These are phyloP conservation scores for Mythimna ferrago DNA, from an alignment of 2,888 invertebrate species.

Conservation along the genomic window DNA sequence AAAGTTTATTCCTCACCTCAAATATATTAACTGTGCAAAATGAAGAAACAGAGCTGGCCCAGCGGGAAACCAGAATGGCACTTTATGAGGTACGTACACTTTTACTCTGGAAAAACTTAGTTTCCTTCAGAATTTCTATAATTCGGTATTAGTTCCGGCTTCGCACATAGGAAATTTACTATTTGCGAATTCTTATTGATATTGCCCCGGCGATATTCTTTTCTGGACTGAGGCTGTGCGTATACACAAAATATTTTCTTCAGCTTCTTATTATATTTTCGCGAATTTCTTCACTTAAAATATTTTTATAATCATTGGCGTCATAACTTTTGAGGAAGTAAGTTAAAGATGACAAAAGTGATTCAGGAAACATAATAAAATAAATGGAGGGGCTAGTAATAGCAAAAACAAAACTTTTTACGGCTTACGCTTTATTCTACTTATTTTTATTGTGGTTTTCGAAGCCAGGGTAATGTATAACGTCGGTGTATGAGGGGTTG, in stretches of 20 bases:
- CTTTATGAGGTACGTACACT: constrained; percentile 71
- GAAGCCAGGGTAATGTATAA: constrained; percentile 20
- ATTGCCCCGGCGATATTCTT: constrained; percentile 49
- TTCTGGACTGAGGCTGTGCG: constrained; percentile 33
- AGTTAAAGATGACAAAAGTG: constrained; percentile 19
- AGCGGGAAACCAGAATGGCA: constrained; percentile 55
- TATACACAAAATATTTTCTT: neutral
- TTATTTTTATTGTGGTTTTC: constrained; percentile 56
- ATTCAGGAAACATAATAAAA: constrained; percentile 41
- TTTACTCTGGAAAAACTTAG: constrained; percentile 13
- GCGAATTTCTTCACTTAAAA: constrained; percentile 22
- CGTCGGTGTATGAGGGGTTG: constrained; percentile 9
- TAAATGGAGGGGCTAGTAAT: constrained; percentile 37
- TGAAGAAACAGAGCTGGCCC: constrained; percentile 68
- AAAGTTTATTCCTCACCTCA: constrained; percentile 77
- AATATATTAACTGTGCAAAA: constrained; percentile 73
- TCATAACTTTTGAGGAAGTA: constrained; percentile 39
- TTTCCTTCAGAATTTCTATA: constrained; percentile 49
- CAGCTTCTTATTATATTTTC: neutral
- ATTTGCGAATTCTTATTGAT: constrained; percentile 60
- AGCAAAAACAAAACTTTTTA: constrained; percentile 55
- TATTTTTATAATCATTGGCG: constrained; percentile 1
- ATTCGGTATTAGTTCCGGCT: constrained; percentile 61
- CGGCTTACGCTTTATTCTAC: constrained; percentile 33
- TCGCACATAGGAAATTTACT: constrained; percentile 48